Percentiles rank a stretch among this genome's conserved stretches.
These are phyloP conservation scores for Andrena bicolor DNA, from an alignment of 2,888 invertebrate species.

Conservation along the genomic window DNA sequence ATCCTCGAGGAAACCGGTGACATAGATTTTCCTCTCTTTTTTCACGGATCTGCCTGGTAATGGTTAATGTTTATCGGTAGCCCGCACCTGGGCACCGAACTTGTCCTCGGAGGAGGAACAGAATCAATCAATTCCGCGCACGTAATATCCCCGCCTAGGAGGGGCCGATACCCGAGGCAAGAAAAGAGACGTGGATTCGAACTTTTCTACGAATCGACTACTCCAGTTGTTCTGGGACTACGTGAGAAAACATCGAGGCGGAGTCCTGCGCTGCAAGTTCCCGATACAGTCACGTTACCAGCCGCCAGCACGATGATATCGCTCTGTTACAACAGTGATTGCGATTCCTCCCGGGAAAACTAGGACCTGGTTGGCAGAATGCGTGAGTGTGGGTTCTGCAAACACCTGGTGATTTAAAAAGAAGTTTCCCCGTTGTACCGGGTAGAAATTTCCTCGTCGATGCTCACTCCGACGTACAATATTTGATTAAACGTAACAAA, in stretches of 20 bases:
- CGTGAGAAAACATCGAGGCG: conserved; percentile 50
- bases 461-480: background rate
- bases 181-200: conserved; percentile 27
- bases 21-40: background rate
- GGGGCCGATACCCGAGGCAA: conserved; percentile 54
- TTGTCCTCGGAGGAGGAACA: conserved; percentile 20
- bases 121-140: conserved; percentile 65
- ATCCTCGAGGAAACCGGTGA: too few relatives aligned
- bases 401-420: background rate
- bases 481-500: background rate
- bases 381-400: background rate
- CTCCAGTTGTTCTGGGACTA: conserved; percentile 51
- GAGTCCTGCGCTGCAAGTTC: conserved; percentile 2
- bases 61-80: conserved; percentile 58
- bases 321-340: background rate
- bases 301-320: background rate
- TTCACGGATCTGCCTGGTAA: conserved; percentile 24
- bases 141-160: conserved; percentile 32
- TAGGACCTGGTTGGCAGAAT: background rate
- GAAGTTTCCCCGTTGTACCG: background rate
- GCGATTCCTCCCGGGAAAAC: background rate
- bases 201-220: conserved; percentile 60
- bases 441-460: background rate
- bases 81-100: conserved; percentile 44
- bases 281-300: conserved; percentile 1